Evolutionary conservation across 2,888 invertebrate species (phyloP), one percentile per base, ranked within the genome.

Genomic region (Laothoe populi): DNA sequence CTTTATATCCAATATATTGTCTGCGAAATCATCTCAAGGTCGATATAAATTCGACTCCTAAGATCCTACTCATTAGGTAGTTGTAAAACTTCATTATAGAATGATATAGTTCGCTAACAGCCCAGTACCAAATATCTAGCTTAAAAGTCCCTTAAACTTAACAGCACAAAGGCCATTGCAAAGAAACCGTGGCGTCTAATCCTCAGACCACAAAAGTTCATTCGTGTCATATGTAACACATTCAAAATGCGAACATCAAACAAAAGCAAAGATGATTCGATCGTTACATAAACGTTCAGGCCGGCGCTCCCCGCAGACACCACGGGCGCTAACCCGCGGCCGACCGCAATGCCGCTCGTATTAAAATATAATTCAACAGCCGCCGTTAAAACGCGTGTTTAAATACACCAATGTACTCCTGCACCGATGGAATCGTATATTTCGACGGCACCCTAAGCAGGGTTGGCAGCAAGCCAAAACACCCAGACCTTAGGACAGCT

Each of bases 341-440:
- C 19, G 31, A 53, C 35, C 35, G 53, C 21, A 19, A 4, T 19
- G 53, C 53, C 53, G 16, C 21, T 61, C 42, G 35, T 49, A 59
- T 23, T 53, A 48, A 61, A 64, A 58, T 58, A 59, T 61, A 58
- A 62, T 45, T 65, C 59, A 60, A 49, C 63, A 49, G 45, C 38
- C 45, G 38, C 59, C 63, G 62, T 67, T 59, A 64, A 65, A 66
- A 64, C 64, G 57, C 35, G 60, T 46, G 53, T 53, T 57, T 60
- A n/a, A n/a, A n/a, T n/a, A n/a, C n/a, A n/a, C 57, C 63, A 64
- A 63, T 65, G 59, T 64, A 26, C 31, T 60, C 45, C 23, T 24
- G 38, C 13, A 61, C 62, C 49, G 57, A 63, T 53, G 35, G 44
- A 57, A 7, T 23, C 64, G 53, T 63, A 64, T 64, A 64, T 65